Percentiles rank a stretch among this genome's conserved stretches.
Conservation (phyloP, 1,140 invertebrate species). For the Solenopsis fugax region DNA sequence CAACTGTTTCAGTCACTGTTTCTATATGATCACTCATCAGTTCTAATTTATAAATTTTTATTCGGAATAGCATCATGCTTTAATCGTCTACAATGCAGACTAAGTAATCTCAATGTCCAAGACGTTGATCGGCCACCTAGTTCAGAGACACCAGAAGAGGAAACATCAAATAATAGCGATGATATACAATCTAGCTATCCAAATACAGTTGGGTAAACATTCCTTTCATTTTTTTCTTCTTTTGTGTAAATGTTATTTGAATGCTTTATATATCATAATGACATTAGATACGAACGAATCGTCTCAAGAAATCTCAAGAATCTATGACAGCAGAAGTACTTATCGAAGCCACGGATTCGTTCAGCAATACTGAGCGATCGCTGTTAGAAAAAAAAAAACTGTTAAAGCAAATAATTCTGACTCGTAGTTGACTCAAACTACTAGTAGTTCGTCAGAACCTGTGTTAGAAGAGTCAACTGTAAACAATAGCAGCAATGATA, state of each 20-base stretch:
- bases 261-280: constrained; percentile 38
- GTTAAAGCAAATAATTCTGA: constrained; percentile 57
- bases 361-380: constrained; percentile 75
- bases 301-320: constrained; percentile 69
- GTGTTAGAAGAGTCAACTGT: constrained; percentile 59
- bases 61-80: constrained; percentile 79
- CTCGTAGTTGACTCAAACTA: constrained; percentile 44
- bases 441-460: constrained; percentile 61
- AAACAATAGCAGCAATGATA: constrained; percentile 83
- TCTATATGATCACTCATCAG: too few relatives aligned
- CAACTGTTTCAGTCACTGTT: too few relatives aligned
- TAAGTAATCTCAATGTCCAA: constrained; percentile 37
- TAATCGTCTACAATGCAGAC: too few relatives aligned
- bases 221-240: not conserved
- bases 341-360: constrained; percentile 85
- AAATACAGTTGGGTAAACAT: constrained; percentile 70
- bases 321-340: constrained; percentile 79
- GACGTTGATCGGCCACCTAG: constrained; percentile 39
- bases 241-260: not conserved
- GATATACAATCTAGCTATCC: constrained; percentile 77
- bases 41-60: too few relatives aligned
- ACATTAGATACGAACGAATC: constrained; percentile 64
- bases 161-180: constrained; percentile 71
- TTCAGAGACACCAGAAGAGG: constrained; percentile 77
- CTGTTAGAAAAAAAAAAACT: constrained; percentile 65